Evolutionary conservation across 2,797 vertebrate species (phyloP).

Genomic region (Anguilla anguilla): DNA sequence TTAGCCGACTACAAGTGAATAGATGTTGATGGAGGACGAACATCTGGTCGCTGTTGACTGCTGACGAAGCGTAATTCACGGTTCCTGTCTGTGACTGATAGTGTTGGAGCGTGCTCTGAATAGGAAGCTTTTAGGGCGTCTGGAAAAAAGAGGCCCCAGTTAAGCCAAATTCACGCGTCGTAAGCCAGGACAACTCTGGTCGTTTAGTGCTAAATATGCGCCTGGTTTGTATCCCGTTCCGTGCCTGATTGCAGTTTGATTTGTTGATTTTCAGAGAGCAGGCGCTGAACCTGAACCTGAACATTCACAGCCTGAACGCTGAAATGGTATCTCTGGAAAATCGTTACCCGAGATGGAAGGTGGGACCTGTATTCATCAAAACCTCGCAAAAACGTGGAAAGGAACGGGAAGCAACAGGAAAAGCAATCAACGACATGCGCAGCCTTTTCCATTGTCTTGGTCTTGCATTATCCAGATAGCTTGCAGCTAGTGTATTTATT

Average conservation of each 20-base stretch:
- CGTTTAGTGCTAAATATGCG: neutral
- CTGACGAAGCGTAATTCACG: neutral
- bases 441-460: neutral
- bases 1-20: neutral
- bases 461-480: neutral
- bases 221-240: neutral
- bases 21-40: neutral
- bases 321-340: neutral
- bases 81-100: neutral
- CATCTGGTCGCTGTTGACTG: constrained; percentile 2
- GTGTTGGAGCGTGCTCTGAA: neutral
- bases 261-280: neutral
- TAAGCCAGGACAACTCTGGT: neutral
- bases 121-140: neutral
- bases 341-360: neutral
- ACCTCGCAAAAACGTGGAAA: neutral
- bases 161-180: neutral
- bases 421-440: neutral
- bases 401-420: neutral
- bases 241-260: neutral
- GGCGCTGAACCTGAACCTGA: neutral
- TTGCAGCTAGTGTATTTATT: neutral
- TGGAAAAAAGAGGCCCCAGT: neutral
- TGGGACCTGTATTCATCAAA: neutral
- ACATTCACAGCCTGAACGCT: too few relatives aligned